Evolutionary conservation across 2,113 vertebrate genomes (phyloP).

Genomic region (Trogon melanurus): DNA sequence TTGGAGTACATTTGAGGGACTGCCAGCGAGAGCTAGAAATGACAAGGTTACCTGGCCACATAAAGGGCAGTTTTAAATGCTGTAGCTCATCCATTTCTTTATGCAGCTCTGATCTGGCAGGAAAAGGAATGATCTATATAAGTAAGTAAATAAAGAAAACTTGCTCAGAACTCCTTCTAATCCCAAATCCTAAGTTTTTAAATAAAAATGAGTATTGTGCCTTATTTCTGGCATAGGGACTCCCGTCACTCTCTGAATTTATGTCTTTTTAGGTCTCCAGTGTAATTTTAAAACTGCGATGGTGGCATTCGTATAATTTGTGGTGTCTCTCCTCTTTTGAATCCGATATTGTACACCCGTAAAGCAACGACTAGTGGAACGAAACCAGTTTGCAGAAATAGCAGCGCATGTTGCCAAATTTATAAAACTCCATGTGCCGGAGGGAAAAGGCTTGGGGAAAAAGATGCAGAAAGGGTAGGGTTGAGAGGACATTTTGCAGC

Average conservation of each 20-base stretch:
- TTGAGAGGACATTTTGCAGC: neutral
- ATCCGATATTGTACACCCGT: neutral
- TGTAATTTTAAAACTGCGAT: neutral
- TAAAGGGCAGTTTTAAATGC: neutral
- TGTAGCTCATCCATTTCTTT: neutral
- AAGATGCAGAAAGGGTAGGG: rapidly evolving
- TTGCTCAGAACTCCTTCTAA: neutral
- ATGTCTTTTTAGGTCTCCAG: neutral
- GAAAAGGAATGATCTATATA: neutral
- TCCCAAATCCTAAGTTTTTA: neutral
- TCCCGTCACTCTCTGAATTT: neutral
- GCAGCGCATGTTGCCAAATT: rapidly evolving
- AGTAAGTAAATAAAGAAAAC: neutral
- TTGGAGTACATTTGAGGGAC: neutral
- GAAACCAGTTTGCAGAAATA: neutral
- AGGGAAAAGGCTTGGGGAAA: neutral
- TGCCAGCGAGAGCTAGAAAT: neutral
- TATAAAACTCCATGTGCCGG: neutral
- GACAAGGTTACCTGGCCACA: neutral
- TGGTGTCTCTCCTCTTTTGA: neutral
- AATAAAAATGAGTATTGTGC: neutral
- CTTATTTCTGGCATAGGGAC: neutral
- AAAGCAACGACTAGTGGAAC: neutral
- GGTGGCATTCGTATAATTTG: neutral
- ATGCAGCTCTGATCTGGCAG: neutral